Evolutionary conservation across 2,888 invertebrate genomes (phyloP), one percentile per base, ranked within the genome.

Genomic region (Diaphora mendica): DNA sequence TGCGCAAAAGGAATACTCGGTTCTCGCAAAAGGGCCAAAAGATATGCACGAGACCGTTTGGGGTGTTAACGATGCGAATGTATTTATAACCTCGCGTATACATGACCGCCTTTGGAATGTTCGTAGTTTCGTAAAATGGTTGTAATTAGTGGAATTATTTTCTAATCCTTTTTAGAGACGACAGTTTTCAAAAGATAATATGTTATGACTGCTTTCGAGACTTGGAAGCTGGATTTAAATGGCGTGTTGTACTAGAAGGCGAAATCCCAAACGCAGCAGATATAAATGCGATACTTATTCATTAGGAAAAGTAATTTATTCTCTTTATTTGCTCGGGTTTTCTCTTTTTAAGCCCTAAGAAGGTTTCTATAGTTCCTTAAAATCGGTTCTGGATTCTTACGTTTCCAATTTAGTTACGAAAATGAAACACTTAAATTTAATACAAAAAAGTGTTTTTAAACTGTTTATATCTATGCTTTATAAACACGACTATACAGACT

Each of bases 1-100:
- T 48, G 51, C 71, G 71, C 74, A 74, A 74, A 74, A 74, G 68
- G 74, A 74, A 71, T 55, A 74, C 51, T 51, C 4, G 44, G 26
- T 39, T 55, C 26, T 62, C 11, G 75, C 62, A 75, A 75, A 75
- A 69, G 23, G 71, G 72, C 23, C 55, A 75, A 69, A 75, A 75
- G 35, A 48, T 59, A 33, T 33, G 42, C 23, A 39, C 39, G 44
- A 68, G 59, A 71, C 71, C 69, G 75, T 65, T 71, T 69, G 68
- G 71, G 71, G 75, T 75, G 71, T 72, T 75, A 75, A 75, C 75
- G 75, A 62, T 35, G 65, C 30, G 3, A 71, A 72, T 67, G 55
- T 75, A 72, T 75, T 75, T 75, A 69, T 72, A 72, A 20, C 59
- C 30, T 30, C 11, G 64, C 23, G 44, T 68, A 68, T 74, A 72